phyloP scores from a whole-genome alignment of 2,888 invertebrate species.

The Caenorhabditis sp. region DNA sequence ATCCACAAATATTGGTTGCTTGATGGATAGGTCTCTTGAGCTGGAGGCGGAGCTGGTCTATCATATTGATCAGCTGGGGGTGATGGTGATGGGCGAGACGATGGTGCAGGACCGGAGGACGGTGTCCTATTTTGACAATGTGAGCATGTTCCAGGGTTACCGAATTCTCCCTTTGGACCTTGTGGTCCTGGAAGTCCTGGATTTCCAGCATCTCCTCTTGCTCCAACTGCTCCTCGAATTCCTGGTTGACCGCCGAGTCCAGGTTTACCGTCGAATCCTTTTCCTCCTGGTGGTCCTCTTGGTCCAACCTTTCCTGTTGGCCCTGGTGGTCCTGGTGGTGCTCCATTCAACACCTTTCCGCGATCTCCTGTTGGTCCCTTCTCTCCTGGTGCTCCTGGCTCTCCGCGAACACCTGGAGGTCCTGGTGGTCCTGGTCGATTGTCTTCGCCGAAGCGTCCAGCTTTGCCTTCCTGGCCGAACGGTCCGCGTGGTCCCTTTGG shows the following conservation, averaged over 20 bases:
- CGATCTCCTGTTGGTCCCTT: conserved; percentile 58
- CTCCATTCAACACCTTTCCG: conserved; percentile 60
- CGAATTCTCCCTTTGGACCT: conserved; percentile 57
- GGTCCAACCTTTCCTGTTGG: conserved; percentile 61
- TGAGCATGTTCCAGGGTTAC: conserved; percentile 53
- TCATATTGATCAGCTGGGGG: conserved; percentile 20
- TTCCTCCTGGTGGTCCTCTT: conserved; percentile 57
- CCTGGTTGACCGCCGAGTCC: conserved; percentile 55
- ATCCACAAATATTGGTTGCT: conserved; percentile 45
- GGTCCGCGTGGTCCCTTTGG: conserved; percentile 64
- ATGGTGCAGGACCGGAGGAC: conserved; percentile 11
- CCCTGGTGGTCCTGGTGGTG: conserved; percentile 61
- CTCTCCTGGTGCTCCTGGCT: conserved; percentile 59
- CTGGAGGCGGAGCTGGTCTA: no score
- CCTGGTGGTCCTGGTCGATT: conserved; percentile 69
- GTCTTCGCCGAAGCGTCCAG: conserved; percentile 59
- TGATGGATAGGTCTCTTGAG: conserved; percentile 23
- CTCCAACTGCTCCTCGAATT: conserved; percentile 59
- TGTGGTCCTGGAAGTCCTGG: conserved; percentile 64
- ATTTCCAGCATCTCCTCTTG: conserved; percentile 61
- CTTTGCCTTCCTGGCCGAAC: conserved; percentile 46
- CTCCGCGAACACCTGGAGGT: conserved; percentile 62
- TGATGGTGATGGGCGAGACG: conserved; percentile 7
- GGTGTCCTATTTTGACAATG: conserved; percentile 45
- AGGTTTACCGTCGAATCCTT: conserved; percentile 59